phyloP scores from a whole-genome alignment of 2,888 invertebrate genomes.

The Diadromus collaris region DNA sequence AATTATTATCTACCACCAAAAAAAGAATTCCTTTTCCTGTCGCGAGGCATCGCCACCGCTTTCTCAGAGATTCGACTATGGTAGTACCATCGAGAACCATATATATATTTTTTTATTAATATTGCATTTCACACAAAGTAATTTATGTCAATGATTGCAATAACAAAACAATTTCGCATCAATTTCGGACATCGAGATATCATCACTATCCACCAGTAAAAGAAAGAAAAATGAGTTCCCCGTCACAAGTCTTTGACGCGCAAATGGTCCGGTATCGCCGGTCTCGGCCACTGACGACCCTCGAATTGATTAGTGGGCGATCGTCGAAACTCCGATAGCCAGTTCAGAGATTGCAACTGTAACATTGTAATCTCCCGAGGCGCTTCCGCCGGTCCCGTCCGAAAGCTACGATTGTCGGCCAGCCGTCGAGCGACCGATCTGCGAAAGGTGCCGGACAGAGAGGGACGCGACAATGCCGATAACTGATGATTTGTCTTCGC shows the following conservation, averaged over 20 bases:
- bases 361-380: not conserved
- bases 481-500: conserved; percentile 6
- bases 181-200: no score
- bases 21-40: not conserved
- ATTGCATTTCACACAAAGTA: no score
- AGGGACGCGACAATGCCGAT: not conserved
- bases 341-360: not conserved
- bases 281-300: not conserved
- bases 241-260: not conserved
- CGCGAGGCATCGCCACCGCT: no score
- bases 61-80: no score
- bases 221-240: no score
- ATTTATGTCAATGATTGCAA: no score
- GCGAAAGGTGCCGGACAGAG: not conserved
- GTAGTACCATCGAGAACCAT: no score
- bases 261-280: not conserved
- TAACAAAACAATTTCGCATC: no score
- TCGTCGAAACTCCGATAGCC: not conserved
- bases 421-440: not conserved
- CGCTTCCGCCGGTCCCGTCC: not conserved
- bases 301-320: not conserved
- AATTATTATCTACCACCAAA: not conserved
- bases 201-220: no score
- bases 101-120: no score
- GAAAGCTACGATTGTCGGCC: not conserved